These are phyloP conservation scores for Thymelicus acteon DNA, from an alignment of 2,888 invertebrate species.

Conservation along the genomic window DNA sequence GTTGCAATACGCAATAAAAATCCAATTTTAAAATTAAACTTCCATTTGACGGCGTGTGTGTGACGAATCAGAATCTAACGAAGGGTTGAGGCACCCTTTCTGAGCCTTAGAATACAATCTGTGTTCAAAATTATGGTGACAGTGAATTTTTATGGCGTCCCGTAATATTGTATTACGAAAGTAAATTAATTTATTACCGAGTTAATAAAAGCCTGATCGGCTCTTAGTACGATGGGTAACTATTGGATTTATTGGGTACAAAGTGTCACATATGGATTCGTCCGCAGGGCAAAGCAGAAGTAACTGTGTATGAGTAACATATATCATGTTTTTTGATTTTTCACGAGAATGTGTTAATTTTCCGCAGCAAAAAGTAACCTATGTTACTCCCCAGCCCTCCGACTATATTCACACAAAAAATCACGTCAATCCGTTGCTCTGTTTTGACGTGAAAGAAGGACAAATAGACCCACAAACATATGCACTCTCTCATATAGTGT, in stretches of 20 bases:
- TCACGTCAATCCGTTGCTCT: too few species aligned
- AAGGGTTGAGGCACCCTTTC: constrained; percentile 68
- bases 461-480: too few species aligned
- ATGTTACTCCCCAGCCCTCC: too few species aligned
- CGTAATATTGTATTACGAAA: constrained; percentile 68
- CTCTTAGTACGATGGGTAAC: constrained; percentile 5
- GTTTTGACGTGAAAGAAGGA: too few species aligned
- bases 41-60: constrained; percentile 79
- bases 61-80: constrained; percentile 75
- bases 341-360: too few species aligned
- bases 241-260: constrained; percentile 27
- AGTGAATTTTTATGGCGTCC: constrained; percentile 74
- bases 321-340: too few species aligned
- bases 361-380: too few species aligned
- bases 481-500: too few species aligned
- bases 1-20: constrained; percentile 68
- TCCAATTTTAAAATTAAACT: constrained; percentile 80
- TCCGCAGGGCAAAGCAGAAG: too few species aligned
- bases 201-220: constrained; percentile 58
- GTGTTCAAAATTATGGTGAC: constrained; percentile 80
- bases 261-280: constrained; percentile 5
- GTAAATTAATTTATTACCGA: constrained; percentile 76
- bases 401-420: too few species aligned
- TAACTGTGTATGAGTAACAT: too few species aligned
- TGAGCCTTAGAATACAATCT: constrained; percentile 75